Conservation (phyloP, 2,888 invertebrate species). For the Anorthoa munda region DNA sequence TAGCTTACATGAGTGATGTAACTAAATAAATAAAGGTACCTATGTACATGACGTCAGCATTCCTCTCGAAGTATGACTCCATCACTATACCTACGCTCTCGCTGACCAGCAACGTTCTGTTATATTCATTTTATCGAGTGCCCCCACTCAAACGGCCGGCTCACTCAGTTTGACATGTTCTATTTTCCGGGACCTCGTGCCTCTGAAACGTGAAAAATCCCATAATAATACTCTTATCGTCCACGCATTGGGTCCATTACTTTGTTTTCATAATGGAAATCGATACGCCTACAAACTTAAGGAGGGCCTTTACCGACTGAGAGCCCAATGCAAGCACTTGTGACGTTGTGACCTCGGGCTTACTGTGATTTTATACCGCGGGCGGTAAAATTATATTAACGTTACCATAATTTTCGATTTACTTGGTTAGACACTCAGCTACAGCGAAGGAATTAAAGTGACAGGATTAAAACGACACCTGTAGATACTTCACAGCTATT, state of each 20-base stretch:
- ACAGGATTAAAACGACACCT: slow-evolving; percentile 24
- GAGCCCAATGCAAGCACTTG: slow-evolving; percentile 72
- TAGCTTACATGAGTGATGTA: not conserved
- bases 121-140: slow-evolving; percentile 35
- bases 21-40: not conserved
- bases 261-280: slow-evolving; percentile 83
- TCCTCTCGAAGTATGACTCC: not conserved
- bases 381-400: slow-evolving; percentile 47
- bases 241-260: slow-evolving; percentile 74
- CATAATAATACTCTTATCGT: slow-evolving; percentile 71
- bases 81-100: not conserved
- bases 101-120: slow-evolving; percentile 5
- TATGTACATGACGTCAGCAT: not conserved
- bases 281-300: slow-evolving; percentile 79
- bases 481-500: not conserved
- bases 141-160: slow-evolving; percentile 13
- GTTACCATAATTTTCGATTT: slow-evolving; percentile 61
- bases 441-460: slow-evolving; percentile 35
- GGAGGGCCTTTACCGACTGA: slow-evolving; percentile 73
- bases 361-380: slow-evolving; percentile 46
- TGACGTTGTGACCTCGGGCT: slow-evolving; percentile 51
- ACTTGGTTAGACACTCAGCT: slow-evolving; percentile 41
- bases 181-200: slow-evolving; percentile 48
- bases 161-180: slow-evolving; percentile 35
- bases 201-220: slow-evolving; percentile 62